Conservation (phyloP, 2,797 vertebrate genomes). For the Leptoclinus maculatus region DNA sequence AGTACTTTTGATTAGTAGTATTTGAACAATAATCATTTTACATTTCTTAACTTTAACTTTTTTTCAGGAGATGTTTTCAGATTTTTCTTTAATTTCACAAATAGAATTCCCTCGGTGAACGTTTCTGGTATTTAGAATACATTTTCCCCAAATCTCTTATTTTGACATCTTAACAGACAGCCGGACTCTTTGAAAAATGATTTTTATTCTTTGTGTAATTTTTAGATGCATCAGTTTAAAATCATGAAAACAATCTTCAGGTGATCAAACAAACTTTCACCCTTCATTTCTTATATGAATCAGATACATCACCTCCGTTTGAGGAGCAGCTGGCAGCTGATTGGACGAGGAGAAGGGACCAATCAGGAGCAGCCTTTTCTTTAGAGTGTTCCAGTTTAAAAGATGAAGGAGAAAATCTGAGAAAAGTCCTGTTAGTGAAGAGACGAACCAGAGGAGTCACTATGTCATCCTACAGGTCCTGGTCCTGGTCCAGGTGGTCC, state of each 20-base stretch:
- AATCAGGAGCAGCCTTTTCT: slow-evolving; percentile 40
- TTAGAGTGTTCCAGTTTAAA: slow-evolving; percentile 18
- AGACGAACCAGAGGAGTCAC: background rate
- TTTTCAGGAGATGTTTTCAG: too few species aligned
- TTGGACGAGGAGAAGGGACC: slow-evolving; percentile 18
- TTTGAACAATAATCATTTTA: background rate
- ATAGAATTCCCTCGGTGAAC: background rate
- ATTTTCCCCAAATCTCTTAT: background rate
- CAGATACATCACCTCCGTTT: background rate
- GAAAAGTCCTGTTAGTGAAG: background rate
- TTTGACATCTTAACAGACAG: background rate
- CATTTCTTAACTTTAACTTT: too few species aligned
- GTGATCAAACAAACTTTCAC: slow-evolving; percentile 3
- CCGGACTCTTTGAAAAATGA: background rate
- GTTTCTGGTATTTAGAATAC: background rate
- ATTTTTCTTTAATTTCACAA: background rate
- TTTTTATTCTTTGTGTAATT: slow-evolving; percentile 24
- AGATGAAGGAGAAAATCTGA: background rate
- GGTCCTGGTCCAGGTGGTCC: background rate
- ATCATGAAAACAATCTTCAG: slow-evolving; percentile 20
- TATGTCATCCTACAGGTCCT: background rate
- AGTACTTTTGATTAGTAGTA: too few species aligned
- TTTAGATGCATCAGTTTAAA: background rate
- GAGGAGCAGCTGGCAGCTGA: slow-evolving; percentile 17
- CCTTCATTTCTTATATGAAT: background rate